Conservation (phyloP, 2,888 invertebrate species). For the Cerceris ruficornis region DNA sequence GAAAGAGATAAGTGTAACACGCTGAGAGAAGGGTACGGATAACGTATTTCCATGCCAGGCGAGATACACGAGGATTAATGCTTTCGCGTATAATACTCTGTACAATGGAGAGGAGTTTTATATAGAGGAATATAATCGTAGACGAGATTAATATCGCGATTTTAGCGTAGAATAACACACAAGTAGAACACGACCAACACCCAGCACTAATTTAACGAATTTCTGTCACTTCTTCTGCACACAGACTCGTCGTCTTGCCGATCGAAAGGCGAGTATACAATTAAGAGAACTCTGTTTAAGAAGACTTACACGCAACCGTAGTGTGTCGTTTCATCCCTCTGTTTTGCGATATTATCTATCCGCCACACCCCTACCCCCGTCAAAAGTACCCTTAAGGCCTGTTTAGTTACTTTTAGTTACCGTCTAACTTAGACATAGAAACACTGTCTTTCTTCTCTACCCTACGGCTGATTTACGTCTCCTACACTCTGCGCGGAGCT, state of each 20-base stretch:
- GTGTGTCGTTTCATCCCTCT: conserved; percentile 35
- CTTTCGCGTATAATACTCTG: conserved; percentile 19
- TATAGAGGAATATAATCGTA: conserved; percentile 42
- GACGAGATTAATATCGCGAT: conserved; percentile 15
- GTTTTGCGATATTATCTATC: conserved; percentile 34
- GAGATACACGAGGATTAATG: conserved; percentile 42
- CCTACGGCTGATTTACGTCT: conserved; percentile 50
- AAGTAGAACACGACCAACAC: conserved; percentile 52
- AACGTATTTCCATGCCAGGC: conserved; percentile 37
- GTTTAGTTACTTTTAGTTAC: conserved; percentile 23
- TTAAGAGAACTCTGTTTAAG: conserved; percentile 28
- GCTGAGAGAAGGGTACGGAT: background rate
- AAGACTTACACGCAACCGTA: conserved; percentile 52
- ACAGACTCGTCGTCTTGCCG: conserved; percentile 78
- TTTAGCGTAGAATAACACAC: conserved; percentile 28
- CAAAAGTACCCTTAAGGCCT: conserved; percentile 1
- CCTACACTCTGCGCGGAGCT: conserved; percentile 45
- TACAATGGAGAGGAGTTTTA: conserved; percentile 28
- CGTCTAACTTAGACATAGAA: conserved; percentile 7
- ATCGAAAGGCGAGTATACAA: conserved; percentile 80
- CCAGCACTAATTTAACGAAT: conserved; percentile 73
- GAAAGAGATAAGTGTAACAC: background rate
- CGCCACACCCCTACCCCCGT: too few species aligned
- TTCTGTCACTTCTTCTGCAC: conserved; percentile 77
- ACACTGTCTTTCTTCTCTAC: background rate